Conservation (phyloP, 1,140 invertebrate species). For the Ceratosolen solmsi region DNA sequence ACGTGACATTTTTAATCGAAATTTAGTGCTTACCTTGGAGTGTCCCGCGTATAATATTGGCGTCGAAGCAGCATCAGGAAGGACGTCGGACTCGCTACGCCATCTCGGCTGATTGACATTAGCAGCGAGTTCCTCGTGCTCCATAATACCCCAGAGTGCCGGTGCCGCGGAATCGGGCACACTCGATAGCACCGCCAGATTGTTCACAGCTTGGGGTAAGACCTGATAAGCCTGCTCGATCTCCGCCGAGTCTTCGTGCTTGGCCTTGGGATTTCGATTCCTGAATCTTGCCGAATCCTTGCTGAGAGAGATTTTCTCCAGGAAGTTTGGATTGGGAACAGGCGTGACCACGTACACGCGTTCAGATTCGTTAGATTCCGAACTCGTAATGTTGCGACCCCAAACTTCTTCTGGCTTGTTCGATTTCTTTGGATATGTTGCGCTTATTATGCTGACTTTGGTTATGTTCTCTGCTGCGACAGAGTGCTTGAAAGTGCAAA, state of each 20-base stretch:
- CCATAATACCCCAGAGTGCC: constrained; percentile 71
- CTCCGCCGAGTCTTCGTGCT: constrained; percentile 57
- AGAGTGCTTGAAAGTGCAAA: no score
- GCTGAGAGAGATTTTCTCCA: background rate
- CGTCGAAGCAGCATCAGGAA: constrained; percentile 50
- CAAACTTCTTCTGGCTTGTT: background rate
- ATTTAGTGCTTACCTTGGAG: constrained; percentile 67
- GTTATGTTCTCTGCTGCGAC: background rate
- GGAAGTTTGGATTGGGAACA: constrained; percentile 36
- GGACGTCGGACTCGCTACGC: constrained; percentile 43
- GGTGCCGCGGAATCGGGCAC: constrained; percentile 64
- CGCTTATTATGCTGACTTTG: constrained; percentile 42
- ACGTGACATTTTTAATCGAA: no score
- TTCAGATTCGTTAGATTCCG: background rate
- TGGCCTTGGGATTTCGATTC: constrained; percentile 22
- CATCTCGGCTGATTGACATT: constrained; percentile 42
- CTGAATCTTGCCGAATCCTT: background rate
- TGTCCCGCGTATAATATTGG: constrained; percentile 65
- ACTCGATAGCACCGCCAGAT: constrained; percentile 67
- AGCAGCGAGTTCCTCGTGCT: constrained; percentile 65
- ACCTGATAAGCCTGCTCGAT: constrained; percentile 70
- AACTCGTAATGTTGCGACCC: background rate
- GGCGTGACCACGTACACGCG: constrained; percentile 48
- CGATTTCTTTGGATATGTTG: constrained; percentile 35
- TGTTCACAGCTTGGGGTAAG: constrained; percentile 70